phyloP scores from a whole-genome alignment of 1,140 invertebrate genomes.

The Eubasilissa regina region DNA sequence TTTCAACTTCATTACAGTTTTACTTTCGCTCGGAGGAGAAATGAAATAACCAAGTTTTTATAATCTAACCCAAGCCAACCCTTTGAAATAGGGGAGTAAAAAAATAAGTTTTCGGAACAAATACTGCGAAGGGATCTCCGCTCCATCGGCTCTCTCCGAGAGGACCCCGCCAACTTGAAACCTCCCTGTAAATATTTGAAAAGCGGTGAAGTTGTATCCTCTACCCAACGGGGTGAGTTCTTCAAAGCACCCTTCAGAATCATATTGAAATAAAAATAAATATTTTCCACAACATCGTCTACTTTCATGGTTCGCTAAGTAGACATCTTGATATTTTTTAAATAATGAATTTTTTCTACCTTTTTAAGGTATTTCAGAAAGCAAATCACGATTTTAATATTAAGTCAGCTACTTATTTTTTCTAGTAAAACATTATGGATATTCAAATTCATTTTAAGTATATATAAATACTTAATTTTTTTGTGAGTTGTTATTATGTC shows the following conservation, averaged over 20 bases:
- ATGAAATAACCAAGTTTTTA: neutral
- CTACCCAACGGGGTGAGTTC: neutral
- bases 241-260: neutral
- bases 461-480: no score
- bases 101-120: constrained; percentile 32
- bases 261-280: constrained; percentile 34
- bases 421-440: no score
- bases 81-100: neutral
- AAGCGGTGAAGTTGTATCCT: constrained; percentile 42
- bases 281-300: constrained; percentile 18
- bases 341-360: neutral
- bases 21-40: neutral
- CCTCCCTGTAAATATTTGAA: constrained; percentile 44
- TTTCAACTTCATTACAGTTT: neutral
- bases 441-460: no score
- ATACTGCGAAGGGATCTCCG: constrained; percentile 26
- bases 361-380: no score
- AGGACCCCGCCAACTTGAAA: constrained; percentile 37
- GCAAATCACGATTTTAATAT: no score
- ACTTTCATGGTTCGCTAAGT: constrained; percentile 5
- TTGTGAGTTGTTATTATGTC: no score
- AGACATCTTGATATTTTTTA: constrained; percentile 6
- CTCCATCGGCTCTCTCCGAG: constrained; percentile 13
- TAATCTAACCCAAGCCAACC: neutral
- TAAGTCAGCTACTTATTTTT: no score